Percentiles rank a stretch among this genome's conserved stretches.
These are phyloP conservation scores for Falco cherrug DNA, from an alignment of 2,797 vertebrate genomes.

Conservation along the genomic window DNA sequence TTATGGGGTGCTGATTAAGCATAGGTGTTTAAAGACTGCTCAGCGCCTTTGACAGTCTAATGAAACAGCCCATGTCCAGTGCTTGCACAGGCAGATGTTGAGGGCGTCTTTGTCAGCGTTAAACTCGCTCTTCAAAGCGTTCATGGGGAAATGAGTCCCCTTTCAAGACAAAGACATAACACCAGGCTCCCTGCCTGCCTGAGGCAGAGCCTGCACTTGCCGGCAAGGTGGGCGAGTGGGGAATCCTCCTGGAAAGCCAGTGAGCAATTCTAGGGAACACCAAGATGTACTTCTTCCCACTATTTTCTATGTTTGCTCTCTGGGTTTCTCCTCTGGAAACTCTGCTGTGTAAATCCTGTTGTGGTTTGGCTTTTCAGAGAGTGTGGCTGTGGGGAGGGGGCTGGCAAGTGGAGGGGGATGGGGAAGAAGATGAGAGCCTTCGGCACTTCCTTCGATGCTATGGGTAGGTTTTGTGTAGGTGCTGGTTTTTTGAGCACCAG, in stretches of 20 bases:
- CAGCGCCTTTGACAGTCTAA: background rate
- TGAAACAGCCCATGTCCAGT: background rate
- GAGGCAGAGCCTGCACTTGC: background rate
- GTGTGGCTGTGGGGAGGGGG: background rate
- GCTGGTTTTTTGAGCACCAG: background rate
- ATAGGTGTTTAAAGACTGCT: background rate
- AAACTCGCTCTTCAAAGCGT: conserved; percentile 46
- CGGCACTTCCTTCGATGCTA: background rate
- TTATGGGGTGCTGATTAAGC: background rate
- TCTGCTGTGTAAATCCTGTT: background rate
- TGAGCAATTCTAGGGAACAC: background rate
- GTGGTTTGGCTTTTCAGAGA: background rate
- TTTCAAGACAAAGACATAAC: conserved; percentile 46
- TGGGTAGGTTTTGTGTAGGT: background rate
- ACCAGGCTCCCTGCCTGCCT: background rate
- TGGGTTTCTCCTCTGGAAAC: background rate
- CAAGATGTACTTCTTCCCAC: background rate
- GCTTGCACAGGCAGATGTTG: background rate
- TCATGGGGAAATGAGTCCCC: conserved; percentile 28
- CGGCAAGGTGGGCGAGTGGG: background rate
- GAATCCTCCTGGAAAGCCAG: background rate
- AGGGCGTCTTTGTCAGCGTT: background rate
- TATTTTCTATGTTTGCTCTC: background rate
- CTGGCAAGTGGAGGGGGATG: background rate
- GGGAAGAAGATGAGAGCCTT: background rate